These are phyloP conservation scores for Octopus bimaculoides DNA, from an alignment of 1,140 invertebrate genomes.

Conservation along the genomic window DNA sequence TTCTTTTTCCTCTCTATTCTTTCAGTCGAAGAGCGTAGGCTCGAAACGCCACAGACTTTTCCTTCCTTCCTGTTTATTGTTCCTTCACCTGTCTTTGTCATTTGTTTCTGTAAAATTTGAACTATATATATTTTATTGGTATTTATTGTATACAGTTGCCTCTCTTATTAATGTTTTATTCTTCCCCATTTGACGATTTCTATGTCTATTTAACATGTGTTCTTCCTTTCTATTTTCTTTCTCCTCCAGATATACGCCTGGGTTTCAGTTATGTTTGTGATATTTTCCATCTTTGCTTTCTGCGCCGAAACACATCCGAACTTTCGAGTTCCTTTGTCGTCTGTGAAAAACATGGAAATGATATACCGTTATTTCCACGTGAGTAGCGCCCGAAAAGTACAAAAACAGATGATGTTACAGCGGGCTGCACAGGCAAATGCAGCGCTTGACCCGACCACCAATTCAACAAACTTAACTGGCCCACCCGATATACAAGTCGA, in stretches of 20 bases:
- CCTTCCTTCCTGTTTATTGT: background rate
- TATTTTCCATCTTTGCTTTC: constrained; percentile 52
- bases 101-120: background rate
- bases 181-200: constrained; percentile 4
- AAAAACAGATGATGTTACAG: background rate
- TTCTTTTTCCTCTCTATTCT: no score
- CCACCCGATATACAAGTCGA: constrained; percentile 4
- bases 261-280: constrained; percentile 50
- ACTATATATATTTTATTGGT: background rate
- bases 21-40: no score
- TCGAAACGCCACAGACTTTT: background rate
- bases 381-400: constrained; percentile 21
- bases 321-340: constrained; percentile 36
- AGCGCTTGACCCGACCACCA: background rate
- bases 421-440: background rate
- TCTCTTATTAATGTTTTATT: background rate
- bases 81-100: background rate
- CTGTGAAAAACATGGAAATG: constrained; percentile 20
- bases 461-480: background rate
- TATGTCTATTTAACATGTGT: background rate
- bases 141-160: background rate
- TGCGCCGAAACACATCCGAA: constrained; percentile 48
- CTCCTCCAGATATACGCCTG: constrained; percentile 49
- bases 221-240: constrained; percentile 19
- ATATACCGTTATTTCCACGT: constrained; percentile 43